phyloP scores from a whole-genome alignment of 2,797 vertebrate genomes.

The Clarias laeviceps region DNA sequence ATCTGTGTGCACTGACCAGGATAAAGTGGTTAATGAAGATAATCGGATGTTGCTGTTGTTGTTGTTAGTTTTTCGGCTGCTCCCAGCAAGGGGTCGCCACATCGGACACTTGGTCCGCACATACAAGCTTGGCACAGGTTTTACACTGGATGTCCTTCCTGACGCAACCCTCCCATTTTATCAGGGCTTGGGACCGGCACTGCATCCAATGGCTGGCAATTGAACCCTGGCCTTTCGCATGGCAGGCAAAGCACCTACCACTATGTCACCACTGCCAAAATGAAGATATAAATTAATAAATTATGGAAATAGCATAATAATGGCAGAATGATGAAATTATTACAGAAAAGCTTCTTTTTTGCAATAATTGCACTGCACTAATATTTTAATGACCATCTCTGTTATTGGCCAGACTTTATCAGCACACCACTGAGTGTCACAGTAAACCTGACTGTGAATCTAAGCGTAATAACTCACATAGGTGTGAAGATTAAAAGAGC shows the following conservation, averaged over 20 bases:
- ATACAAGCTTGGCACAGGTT: too few species aligned
- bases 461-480: background rate
- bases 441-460: background rate
- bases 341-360: background rate
- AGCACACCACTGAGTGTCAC: background rate
- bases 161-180: too few species aligned
- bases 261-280: too few species aligned
- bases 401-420: background rate
- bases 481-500: background rate
- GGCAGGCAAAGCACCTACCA: too few species aligned
- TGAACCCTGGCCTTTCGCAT: too few species aligned
- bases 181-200: too few species aligned
- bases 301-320: background rate
- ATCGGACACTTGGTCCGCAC: too few species aligned
- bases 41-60: background rate
- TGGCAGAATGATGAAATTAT: background rate
- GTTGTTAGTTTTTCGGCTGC: too few species aligned
- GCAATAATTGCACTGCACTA: background rate
- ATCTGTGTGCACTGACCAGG: background rate
- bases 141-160: too few species aligned
- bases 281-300: background rate
- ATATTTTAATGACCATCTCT: background rate
- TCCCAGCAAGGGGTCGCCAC: too few species aligned
- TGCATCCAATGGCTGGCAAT: too few species aligned
- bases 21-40: constrained; percentile 4